A percentile compares a stretch with the other conserved stretches of the same genome.
phyloP scores from a whole-genome alignment of 2,888 invertebrate genomes.

The Apamea anceps region DNA sequence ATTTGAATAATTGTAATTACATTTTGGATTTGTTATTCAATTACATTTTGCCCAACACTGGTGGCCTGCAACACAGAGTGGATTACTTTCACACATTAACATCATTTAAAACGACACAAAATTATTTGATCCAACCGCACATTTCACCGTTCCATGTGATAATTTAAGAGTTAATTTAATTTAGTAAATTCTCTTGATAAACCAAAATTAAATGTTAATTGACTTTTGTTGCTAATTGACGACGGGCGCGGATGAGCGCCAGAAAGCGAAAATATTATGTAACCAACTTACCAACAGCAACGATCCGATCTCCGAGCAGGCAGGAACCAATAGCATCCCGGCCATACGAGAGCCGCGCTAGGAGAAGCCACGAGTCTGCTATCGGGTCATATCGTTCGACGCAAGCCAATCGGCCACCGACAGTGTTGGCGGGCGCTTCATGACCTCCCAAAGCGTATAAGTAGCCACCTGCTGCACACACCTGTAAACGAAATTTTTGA shows the following conservation, averaged over 20 bases:
- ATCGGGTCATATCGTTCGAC: conserved; percentile 95
- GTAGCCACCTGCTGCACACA: conserved; percentile 96
- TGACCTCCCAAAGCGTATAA: conserved; percentile 98
- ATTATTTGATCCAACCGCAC: not conserved
- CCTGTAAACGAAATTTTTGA: conserved; percentile 74
- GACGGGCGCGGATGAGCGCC: not conserved
- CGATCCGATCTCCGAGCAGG: conserved; percentile 94
- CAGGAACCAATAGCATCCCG: conserved; percentile 97
- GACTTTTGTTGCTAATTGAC: not conserved
- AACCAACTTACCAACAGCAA: conserved; percentile 93
- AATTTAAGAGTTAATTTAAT: not conserved
- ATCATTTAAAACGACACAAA: not conserved
- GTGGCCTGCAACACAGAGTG: not conserved
- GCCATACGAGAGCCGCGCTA: conserved; percentile 95
- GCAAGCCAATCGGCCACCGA: conserved; percentile 95
- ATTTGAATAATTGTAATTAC: not conserved
- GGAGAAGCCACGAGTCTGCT: conserved; percentile 96
- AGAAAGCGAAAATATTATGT: not conserved
- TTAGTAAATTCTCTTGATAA: not conserved
- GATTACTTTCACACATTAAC: not conserved
- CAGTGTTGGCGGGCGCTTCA: conserved; percentile 94
- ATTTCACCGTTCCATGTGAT: not conserved
- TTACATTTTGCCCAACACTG: not conserved
- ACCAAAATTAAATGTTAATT: not conserved
- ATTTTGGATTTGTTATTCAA: not conserved